Evolutionary conservation across 2,888 invertebrate genomes (phyloP).

Genomic region (Isotomurus palustris): DNA sequence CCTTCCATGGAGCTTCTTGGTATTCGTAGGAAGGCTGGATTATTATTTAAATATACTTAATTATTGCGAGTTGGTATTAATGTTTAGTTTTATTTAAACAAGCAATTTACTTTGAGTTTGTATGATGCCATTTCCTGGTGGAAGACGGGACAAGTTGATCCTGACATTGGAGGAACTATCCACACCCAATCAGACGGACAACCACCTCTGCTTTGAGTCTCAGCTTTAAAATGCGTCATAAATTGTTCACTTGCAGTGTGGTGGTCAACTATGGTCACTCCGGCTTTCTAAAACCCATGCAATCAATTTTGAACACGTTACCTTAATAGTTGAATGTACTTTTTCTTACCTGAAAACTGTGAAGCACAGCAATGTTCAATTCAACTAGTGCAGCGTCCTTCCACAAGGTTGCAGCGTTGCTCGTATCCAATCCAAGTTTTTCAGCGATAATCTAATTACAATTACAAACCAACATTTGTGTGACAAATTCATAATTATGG

Average conservation of each 20-base stretch:
- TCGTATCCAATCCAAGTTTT: conserved; percentile 81
- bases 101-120: conserved; percentile 57
- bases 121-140: conserved; percentile 75
- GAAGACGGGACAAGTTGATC: conserved; percentile 56
- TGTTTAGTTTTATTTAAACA: background rate
- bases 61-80: no score
- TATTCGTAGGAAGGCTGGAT: conserved; percentile 82
- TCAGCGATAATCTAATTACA: conserved; percentile 53
- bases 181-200: conserved; percentile 57
- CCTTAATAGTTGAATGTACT: no score
- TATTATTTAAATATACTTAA: background rate
- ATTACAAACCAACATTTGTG: no score
- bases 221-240: conserved; percentile 55
- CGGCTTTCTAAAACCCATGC: conserved; percentile 25
- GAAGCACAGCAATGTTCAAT: conserved; percentile 82
- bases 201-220: conserved; percentile 52
- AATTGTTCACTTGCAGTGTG: conserved; percentile 94
- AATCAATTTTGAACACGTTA: background rate
- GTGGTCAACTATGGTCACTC: conserved; percentile 88
- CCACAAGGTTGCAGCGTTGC: conserved; percentile 82
- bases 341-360: conserved; percentile 66
- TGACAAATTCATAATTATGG: no score
- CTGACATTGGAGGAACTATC: conserved; percentile 58
- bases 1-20: no score
- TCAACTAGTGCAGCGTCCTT: conserved; percentile 89